Percentiles rank a stretch among this genome's conserved stretches.
phyloP scores from a whole-genome alignment of 2,113 vertebrate genomes.

The Ophiodon elongatus region DNA sequence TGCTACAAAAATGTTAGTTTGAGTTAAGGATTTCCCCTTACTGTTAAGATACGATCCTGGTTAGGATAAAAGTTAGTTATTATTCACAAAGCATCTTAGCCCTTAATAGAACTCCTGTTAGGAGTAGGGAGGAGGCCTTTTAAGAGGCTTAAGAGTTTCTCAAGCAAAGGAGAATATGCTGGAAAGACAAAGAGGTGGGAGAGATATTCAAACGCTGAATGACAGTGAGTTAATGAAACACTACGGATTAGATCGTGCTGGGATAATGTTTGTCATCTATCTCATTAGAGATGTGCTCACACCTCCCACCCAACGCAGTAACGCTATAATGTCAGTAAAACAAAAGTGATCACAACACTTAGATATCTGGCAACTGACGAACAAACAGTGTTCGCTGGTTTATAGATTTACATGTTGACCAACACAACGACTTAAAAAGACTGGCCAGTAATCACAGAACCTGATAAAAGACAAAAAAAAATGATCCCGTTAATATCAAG shows the following conservation, averaged over 20 bases:
- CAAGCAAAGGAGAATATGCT: background rate
- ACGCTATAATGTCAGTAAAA: background rate
- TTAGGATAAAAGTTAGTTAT: background rate
- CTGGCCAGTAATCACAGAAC: no score
- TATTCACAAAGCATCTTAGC: background rate
- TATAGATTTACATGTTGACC: background rate
- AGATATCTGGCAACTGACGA: background rate
- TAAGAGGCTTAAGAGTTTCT: background rate
- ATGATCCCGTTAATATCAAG: no score
- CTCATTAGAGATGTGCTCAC: background rate
- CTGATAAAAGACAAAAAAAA: background rate
- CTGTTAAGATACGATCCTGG: background rate
- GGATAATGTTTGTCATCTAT: background rate
- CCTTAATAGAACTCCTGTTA: background rate
- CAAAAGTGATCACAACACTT: background rate
- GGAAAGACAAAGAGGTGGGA: background rate
- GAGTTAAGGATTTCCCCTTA: background rate
- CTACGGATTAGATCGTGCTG: background rate
- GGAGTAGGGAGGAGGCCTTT: background rate
- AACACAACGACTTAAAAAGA: no score
- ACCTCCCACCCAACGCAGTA: background rate
- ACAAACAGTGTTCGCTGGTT: background rate
- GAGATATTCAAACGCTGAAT: background rate
- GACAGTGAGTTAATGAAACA: background rate
- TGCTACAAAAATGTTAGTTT: no score